Conservation (phyloP, 1,140 invertebrate species). For the Latrodectus geometricus region DNA sequence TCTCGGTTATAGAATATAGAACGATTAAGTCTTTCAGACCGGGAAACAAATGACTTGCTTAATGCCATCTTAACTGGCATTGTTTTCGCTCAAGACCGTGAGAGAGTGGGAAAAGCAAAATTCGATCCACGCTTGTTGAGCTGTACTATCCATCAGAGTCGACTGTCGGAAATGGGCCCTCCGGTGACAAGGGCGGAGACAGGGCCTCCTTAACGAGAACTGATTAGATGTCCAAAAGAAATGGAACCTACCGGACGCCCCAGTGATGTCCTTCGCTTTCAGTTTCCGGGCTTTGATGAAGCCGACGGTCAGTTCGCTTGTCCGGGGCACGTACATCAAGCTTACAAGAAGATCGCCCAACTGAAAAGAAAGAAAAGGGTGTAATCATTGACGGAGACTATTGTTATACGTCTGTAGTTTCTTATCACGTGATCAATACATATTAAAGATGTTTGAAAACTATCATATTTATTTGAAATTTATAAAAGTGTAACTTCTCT, state of each 20-base stretch:
- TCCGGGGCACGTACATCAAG: constrained; percentile 87
- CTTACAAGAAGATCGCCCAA: constrained; percentile 91
- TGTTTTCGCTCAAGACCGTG: background rate
- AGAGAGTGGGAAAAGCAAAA: background rate
- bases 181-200: background rate
- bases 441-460: too few relatives aligned
- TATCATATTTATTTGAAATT: too few relatives aligned
- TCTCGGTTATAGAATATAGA: background rate
- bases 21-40: background rate
- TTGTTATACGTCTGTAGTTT: too few relatives aligned
- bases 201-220: constrained; percentile 6
- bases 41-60: background rate
- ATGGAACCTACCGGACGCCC: constrained; percentile 84
- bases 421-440: too few relatives aligned
- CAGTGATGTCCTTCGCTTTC: constrained; percentile 94
- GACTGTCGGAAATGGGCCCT: constrained; percentile 2
- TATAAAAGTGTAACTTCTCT: too few relatives aligned
- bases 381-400: too few relatives aligned
- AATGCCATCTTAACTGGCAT: background rate
- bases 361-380: constrained; percentile 70
- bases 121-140: background rate
- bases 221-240: background rate
- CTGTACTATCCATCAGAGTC: background rate
- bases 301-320: constrained; percentile 87
- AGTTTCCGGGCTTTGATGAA: constrained; percentile 91